phyloP scores from a whole-genome alignment of 37 sponge, comb jelly and placozoan genomes.

The Oopsacas minuta region DNA sequence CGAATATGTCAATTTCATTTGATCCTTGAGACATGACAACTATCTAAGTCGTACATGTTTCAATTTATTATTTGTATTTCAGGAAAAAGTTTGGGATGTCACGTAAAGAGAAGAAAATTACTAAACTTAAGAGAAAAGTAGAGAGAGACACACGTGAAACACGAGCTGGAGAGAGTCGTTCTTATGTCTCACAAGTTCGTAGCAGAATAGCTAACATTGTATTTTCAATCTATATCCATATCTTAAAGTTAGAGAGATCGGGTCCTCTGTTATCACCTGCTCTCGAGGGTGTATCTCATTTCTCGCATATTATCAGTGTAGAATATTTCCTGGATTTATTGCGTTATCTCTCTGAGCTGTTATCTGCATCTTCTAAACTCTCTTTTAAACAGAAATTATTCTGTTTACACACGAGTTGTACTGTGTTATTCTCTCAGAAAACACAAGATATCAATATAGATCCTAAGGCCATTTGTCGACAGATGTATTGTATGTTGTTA shows the following conservation, averaged over 20 bases:
- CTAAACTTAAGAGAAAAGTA: not conserved
- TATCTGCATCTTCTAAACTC: not conserved
- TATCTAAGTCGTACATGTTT: too few relatives aligned
- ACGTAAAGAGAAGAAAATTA: not conserved
- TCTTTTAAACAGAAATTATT: not conserved
- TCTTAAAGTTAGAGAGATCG: not conserved
- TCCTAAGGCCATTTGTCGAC: not conserved
- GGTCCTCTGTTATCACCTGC: not conserved
- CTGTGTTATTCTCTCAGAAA: not conserved
- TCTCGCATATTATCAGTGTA: conserved; percentile 1
- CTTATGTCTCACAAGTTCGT: not conserved
- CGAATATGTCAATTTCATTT: too few relatives aligned
- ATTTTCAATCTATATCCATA: not conserved
- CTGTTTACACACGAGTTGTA: conserved; percentile 9
- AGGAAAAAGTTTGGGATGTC: not conserved
- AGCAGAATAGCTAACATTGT: conserved; percentile 13
- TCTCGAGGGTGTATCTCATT: conserved; percentile 11
- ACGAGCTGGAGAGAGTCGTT: not conserved
- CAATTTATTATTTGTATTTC: too few relatives aligned
- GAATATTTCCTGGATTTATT: not conserved
- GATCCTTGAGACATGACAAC: too few relatives aligned
- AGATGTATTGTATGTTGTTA: not conserved
- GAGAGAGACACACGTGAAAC: conserved; percentile 9
- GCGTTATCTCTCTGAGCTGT: conserved; percentile 6
- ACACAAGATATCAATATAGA: not conserved